Evolutionary conservation across 2,113 vertebrate species (phyloP).

Genomic region (Pteruthius melanotis): DNA sequence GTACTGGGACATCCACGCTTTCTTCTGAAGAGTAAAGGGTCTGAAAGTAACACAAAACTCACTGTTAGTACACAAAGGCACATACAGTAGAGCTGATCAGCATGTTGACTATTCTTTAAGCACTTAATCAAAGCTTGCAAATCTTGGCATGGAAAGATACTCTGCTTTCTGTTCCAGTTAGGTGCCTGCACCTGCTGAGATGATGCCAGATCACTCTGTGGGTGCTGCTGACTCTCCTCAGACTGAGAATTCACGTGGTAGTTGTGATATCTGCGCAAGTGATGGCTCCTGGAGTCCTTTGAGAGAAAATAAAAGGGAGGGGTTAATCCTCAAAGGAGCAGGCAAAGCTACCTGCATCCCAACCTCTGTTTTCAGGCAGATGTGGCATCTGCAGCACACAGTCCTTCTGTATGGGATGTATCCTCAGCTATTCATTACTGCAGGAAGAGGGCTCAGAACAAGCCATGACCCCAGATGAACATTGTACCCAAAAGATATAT

Average conservation of each 20-base stretch:
- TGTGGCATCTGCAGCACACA: not conserved
- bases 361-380: not conserved
- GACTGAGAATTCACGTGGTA: not conserved
- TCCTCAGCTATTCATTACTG: not conserved
- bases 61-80: not conserved
- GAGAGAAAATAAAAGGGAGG: not conserved
- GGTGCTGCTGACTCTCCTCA: not conserved
- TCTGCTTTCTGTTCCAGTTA: not conserved
- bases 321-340: not conserved
- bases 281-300: not conserved
- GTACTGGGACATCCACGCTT: not conserved
- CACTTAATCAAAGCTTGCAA: not conserved
- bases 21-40: slow-evolving; percentile 65
- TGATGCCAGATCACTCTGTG: not conserved
- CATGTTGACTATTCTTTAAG: not conserved
- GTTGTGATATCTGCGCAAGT: not conserved
- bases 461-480: not conserved
- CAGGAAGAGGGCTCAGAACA: not conserved
- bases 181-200: slow-evolving; percentile 28
- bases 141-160: not conserved
- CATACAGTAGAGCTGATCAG: not conserved
- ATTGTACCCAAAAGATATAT: not conserved
- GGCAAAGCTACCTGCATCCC: not conserved
- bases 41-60: slow-evolving; percentile 47
- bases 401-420: not conserved